Base-by-base conservation (phyloP, 2,797 vertebrate genomes). In the Macrochelys suwanniensis region DNA sequence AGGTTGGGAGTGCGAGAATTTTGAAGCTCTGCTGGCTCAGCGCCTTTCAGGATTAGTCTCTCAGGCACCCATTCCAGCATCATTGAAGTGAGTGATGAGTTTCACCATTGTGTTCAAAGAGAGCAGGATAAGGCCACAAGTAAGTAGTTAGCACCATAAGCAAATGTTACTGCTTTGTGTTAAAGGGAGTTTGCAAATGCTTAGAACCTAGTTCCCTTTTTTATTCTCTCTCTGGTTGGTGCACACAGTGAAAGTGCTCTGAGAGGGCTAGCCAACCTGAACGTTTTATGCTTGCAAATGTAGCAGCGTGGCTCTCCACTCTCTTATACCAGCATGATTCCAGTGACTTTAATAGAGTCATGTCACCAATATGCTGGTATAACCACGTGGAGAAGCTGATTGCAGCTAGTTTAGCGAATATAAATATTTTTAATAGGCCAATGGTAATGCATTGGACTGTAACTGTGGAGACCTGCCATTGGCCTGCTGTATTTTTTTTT, bases 331-430 rank as follows among this genome's bases (percentile, higher is more conserved):
- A 95, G 82, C 0, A 0, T 89, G 91, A 54, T 89, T 90, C 80
- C 80, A 94, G 61, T 93, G 95, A 95, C 90, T 33, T 80, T 82
- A 61, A 89, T 84, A 78, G 85, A 37, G 33, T 71, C n/a, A 23
- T 25, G 8, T 23, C 42, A 25, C 51, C 85, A 82, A 94, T 92
- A 83, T 89, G 94, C 91, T 81, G 84, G 84, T 68, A 92, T 84
- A 68, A 92, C 88, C 87, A 88, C 26, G 95, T 78, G 68, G 86
- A 89, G 95, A 92, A 97, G 78, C 92, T 93, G 94, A 47, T 80
- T 95, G 95, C 96, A 97, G 96, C 96, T 97, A 96, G 86, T 96
- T 92, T 93, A 94, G 92, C 84, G 82, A 89, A 80, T 96, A 97
- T 93, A 97, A 96, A 96, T 97, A 96, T 79, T 76, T 93, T 81